Evolutionary conservation across 2,113 vertebrate species (phyloP).

Genomic region (Engystomops pustulosus): DNA sequence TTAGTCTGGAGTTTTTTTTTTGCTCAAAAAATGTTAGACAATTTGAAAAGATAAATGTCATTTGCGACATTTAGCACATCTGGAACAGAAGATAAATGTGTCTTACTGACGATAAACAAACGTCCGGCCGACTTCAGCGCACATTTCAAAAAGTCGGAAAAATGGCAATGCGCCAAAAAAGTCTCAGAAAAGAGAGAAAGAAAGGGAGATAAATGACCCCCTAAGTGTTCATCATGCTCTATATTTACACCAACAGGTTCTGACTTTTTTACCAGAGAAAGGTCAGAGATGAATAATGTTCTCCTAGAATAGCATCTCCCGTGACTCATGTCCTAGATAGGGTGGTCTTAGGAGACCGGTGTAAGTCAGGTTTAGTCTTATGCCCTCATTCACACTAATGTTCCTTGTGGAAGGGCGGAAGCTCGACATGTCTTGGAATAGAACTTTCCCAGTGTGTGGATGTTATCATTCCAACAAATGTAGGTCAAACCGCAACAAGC

Average conservation of each 20-base stretch:
- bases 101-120: too few relatives aligned
- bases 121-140: too few relatives aligned
- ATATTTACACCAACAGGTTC: not conserved
- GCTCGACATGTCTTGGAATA: slow-evolving; percentile 62
- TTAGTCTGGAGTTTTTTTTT: too few relatives aligned
- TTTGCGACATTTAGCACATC: too few relatives aligned
- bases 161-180: too few relatives aligned
- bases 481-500: slow-evolving; percentile 61
- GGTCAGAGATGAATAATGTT: slow-evolving; percentile 67
- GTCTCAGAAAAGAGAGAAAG: too few relatives aligned
- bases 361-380: slow-evolving; percentile 62
- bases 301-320: slow-evolving; percentile 72
- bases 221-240: not conserved
- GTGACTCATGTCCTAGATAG: slow-evolving; percentile 71
- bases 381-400: slow-evolving; percentile 71
- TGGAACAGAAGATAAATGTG: too few relatives aligned
- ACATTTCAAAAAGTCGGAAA: too few relatives aligned
- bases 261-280: slow-evolving; percentile 61
- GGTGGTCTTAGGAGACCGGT: slow-evolving; percentile 66
- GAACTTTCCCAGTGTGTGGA: slow-evolving; percentile 60
- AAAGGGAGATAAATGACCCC: too few relatives aligned
- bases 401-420: slow-evolving; percentile 55
- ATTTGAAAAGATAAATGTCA: too few relatives aligned
- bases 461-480: slow-evolving; percentile 68
- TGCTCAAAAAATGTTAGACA: too few relatives aligned